Percentiles rank a stretch among this genome's conserved stretches.
These are phyloP conservation scores for Hyles vespertilio DNA, from an alignment of 1,140 invertebrate genomes.

Conservation along the genomic window DNA sequence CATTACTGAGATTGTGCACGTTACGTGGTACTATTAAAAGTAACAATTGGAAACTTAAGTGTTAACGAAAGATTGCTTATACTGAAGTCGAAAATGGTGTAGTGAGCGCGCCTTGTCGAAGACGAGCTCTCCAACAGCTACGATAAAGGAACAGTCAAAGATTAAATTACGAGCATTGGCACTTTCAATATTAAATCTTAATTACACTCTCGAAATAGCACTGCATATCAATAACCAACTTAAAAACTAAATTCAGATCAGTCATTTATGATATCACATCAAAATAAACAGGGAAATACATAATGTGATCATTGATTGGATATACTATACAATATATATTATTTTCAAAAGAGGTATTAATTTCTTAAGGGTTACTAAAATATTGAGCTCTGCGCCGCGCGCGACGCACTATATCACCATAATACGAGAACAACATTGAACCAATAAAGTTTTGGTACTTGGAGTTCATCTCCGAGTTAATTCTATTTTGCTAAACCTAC, in stretches of 20 bases:
- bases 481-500: conserved; percentile 76
- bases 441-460: conserved; percentile 72
- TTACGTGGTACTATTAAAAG: conserved; percentile 57
- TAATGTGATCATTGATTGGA: conserved; percentile 70
- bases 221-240: conserved; percentile 76
- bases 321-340: conserved; percentile 70
- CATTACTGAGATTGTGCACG: conserved; percentile 76
- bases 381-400: conserved; percentile 74
- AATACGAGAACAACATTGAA: conserved; percentile 73
- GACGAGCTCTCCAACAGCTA: conserved; percentile 38
- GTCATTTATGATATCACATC: conserved; percentile 78
- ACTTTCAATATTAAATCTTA: conserved; percentile 77
- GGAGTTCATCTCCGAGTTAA: conserved; percentile 69
- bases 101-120: conserved; percentile 11
- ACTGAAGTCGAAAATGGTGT: conserved; percentile 39
- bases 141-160: conserved; percentile 73
- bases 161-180: conserved; percentile 77
- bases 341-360: conserved; percentile 76
- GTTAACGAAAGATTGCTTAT: conserved; percentile 55
- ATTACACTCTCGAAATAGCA: conserved; percentile 75
- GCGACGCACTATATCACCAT: conserved; percentile 73
- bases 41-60: conserved; percentile 42
- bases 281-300: conserved; percentile 76
- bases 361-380: conserved; percentile 77
- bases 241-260: conserved; percentile 78